These are phyloP conservation scores for Drosophila nr. medialis DNA, from an alignment of 2,888 invertebrate genomes.

Conservation along the genomic window DNA sequence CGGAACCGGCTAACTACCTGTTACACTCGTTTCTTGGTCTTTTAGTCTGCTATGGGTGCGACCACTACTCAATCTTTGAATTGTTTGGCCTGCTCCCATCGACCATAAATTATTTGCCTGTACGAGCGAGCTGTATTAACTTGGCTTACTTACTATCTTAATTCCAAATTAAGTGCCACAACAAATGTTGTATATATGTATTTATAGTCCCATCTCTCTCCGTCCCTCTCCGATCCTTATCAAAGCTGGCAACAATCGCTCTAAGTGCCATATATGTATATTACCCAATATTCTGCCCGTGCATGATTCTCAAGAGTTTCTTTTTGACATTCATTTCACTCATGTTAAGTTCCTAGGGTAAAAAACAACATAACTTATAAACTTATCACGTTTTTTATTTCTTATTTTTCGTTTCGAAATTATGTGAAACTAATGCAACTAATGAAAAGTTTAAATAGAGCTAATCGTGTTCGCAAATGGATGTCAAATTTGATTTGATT, in stretches of 20 bases:
- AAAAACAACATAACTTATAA: neutral
- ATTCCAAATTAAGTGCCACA: constrained; percentile 42
- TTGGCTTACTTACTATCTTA: constrained; percentile 29
- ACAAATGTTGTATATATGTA: neutral
- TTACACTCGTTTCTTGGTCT: constrained; percentile 55
- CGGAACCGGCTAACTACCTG: constrained; percentile 56
- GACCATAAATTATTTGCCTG: constrained; percentile 30
- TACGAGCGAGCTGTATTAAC: neutral
- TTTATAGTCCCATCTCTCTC: neutral
- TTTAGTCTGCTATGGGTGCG: constrained; percentile 7
- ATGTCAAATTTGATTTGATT: neutral
- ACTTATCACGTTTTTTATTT: neutral
- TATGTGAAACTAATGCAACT: no score
- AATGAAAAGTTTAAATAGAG: no score
- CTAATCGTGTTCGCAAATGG: neutral
- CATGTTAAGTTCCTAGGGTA: neutral
- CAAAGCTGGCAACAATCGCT: neutral
- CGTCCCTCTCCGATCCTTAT: constrained; percentile 6
- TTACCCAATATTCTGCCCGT: neutral
- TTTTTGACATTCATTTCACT: neutral
- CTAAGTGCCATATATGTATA: constrained; percentile 4
- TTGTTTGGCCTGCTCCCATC: constrained; percentile 5
- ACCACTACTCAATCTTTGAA: constrained; percentile 34
- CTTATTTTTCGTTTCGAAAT: neutral
- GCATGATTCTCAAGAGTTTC: constrained; percentile 2